Percentiles rank a stretch among this genome's conserved stretches.
Conservation (phyloP, 2,888 invertebrate species). For the Blastobasis adustella region DNA sequence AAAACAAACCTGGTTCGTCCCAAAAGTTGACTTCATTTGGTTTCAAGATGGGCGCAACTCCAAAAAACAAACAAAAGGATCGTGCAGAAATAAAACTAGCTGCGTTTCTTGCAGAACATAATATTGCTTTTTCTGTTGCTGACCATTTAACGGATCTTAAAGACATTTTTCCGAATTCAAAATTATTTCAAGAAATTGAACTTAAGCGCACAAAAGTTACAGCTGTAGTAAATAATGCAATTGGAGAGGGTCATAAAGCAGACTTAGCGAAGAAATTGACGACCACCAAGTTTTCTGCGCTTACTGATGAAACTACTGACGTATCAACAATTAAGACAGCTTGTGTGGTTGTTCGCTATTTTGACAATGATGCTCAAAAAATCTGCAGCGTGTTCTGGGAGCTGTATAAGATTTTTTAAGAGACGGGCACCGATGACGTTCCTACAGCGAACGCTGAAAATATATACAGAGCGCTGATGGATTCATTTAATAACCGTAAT, state of each 20-base stretch:
- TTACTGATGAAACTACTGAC: conserved; percentile 27
- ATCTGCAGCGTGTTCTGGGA: conserved; percentile 15
- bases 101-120: conserved; percentile 24
- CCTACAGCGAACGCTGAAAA: conserved; percentile 7
- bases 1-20: conserved; percentile 4
- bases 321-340: conserved; percentile 21
- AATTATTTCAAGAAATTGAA: conserved; percentile 18
- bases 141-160: conserved; percentile 17
- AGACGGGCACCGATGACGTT: conserved; percentile 1
- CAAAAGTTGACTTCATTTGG: conserved; percentile 4
- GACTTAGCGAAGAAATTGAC: conserved; percentile 16
- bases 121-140: conserved; percentile 19
- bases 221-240: conserved; percentile 16
- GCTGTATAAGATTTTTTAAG: conserved; percentile 12
- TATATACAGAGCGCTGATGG: conserved; percentile 6
- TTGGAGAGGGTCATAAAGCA: conserved; percentile 20
- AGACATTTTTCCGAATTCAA: conserved; percentile 21
- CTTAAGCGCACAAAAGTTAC: not conserved
- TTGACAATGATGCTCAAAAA: conserved; percentile 14
- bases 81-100: conserved; percentile 20
- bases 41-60: conserved; percentile 3
- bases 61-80: conserved; percentile 16
- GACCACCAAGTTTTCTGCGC: conserved; percentile 18
- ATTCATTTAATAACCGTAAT: conserved; percentile 11
- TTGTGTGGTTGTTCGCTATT: conserved; percentile 21